Base-by-base conservation (phyloP, 1,140 invertebrate species). In the Macrocentrus cingulum region DNA sequence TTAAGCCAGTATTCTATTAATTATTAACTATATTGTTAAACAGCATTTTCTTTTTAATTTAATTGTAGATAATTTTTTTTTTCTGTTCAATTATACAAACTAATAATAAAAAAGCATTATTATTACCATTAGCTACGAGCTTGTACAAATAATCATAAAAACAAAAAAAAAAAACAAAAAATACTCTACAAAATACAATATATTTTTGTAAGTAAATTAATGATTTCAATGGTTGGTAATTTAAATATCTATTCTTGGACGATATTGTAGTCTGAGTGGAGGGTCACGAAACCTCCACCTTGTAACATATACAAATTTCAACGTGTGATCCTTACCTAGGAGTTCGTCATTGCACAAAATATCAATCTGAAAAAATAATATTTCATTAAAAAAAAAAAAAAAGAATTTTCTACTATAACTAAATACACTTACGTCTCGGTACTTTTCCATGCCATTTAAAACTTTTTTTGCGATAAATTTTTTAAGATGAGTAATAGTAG, bases 271-370 rank as follows among this genome's bases (percentile, higher is more conserved):
- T 61, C 88, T 85, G 36, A 95, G 79, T 1, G 92, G 92, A 44
- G 91, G 91, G 74, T 94, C 94, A 66, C 94, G 88, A 81, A 95
- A 95, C 81, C 96, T 87, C 95, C 97, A 99, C 68, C 95, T 84
- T 32, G 97, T 99, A 11, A 99, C 92, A 71, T 92, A 94, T 25
- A 99, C 96, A 82, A 99, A 99, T 80, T 99, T 98, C 51, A 99
- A 83, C 29, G 96, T 99, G 76, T 99, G 97, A 79, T 99, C 97
- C 80, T 98, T 98, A 36, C 97, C 97, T 74, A 99, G 80, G 59
- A 99, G 83, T 84, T 99, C 96, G 75, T 98, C 91, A 83, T 99
- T 98, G 82, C 97, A 99, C 71, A 98, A 83, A 72, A 99, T 96
- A 81, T 99, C 97, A 79, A 98, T 92, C 91, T 95, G 80, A 82